Percentiles rank a stretch among this genome's conserved stretches.
Conservation (phyloP, 2,888 invertebrate species). For the Drosophila siamana region DNA sequence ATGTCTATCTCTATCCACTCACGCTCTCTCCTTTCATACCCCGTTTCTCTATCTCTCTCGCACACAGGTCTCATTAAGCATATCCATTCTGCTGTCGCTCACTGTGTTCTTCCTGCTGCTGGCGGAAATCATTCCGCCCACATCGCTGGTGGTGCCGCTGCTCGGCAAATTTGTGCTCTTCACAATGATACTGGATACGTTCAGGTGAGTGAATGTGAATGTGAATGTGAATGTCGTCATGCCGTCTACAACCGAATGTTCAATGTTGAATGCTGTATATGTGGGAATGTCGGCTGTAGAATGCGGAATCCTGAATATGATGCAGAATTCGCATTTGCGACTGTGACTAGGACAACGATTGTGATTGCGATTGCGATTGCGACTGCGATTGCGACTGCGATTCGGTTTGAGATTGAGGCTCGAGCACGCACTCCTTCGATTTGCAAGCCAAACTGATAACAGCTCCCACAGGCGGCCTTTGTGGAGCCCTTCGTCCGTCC, state of each 20-base stretch:
- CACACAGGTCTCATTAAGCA: conserved; percentile 95
- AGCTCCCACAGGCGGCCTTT: not conserved
- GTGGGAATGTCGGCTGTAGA: conserved; percentile 5
- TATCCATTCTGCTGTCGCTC: conserved; percentile 96
- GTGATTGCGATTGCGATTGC: not conserved
- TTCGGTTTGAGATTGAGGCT: conserved; percentile 85
- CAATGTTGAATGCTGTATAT: conserved; percentile 37
- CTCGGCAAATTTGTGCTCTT: conserved; percentile 97
- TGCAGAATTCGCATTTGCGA: not conserved
- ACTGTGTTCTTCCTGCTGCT: conserved; percentile 98
- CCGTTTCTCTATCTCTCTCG: conserved; percentile 81
- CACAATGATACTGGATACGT: conserved; percentile 97
- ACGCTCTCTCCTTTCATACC: conserved; percentile 12
- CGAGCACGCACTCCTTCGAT: conserved; percentile 44
- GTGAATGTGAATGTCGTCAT: conserved; percentile 12
- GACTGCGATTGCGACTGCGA: conserved; percentile 4
- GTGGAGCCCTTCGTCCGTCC: not conserved
- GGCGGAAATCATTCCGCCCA: conserved; percentile 95
- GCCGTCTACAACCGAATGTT: not conserved
- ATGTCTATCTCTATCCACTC: not conserved
- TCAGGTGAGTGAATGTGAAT: conserved; percentile 89
- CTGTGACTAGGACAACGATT: not conserved
- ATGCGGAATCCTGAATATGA: conserved; percentile 5
- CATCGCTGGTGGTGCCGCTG: conserved; percentile 96
- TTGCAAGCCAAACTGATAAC: conserved; percentile 58